Conservation (phyloP, 2,113 vertebrate species). For the Shinisaurus crocodilurus region DNA sequence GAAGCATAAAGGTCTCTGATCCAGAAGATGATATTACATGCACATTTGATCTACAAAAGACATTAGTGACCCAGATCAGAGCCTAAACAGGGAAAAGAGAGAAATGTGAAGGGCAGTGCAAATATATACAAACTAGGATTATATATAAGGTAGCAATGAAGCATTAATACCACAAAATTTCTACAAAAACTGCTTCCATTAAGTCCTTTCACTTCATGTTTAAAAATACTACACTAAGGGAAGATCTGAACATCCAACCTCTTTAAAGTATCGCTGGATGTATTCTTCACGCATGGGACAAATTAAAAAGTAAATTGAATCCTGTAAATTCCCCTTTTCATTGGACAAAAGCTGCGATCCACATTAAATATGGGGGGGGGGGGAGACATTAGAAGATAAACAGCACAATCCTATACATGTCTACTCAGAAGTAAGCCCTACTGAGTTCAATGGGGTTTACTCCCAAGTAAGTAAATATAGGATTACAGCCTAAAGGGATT, state of each 20-base stretch:
- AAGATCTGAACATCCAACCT: not conserved
- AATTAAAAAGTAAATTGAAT: not conserved
- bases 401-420: no score
- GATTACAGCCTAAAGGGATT: not conserved
- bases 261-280: not conserved
- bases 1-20: slow-evolving; percentile 19
- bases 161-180: not conserved
- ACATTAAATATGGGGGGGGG: not conserved
- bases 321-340: not conserved
- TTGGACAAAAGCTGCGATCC: not conserved
- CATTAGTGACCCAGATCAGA: slow-evolving; percentile 5
- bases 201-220: not conserved
- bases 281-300: not conserved
- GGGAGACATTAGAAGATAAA: not conserved
- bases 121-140: not conserved
- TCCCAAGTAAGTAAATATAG: no score
- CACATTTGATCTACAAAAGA: slow-evolving; percentile 13
- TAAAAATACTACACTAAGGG: not conserved
- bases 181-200: not conserved
- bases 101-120: not conserved
- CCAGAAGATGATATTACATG: slow-evolving; percentile 12
- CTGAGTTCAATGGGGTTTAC: no score
- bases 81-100: not conserved
- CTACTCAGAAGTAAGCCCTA: no score
- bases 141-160: not conserved